Base-by-base conservation (phyloP, 2,797 vertebrate genomes). In the Siniperca obscura region DNA sequence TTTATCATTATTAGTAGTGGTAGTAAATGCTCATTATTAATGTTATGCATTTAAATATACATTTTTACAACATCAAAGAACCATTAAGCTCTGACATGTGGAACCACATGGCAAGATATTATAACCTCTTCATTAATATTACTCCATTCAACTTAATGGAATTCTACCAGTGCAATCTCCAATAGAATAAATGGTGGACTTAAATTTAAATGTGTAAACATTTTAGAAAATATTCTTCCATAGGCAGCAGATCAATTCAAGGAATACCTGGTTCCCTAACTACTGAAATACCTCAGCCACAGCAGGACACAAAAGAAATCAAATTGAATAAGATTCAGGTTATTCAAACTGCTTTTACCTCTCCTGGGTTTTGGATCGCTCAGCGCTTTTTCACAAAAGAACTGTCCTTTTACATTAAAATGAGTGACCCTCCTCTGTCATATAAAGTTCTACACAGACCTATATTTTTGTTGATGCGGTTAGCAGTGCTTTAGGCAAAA, bases 381-480 rank as follows among this genome's bases (percentile, higher is more conserved):
- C 95, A 95, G 96, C 95, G 88, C 89, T 93, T 95, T 93, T 93
- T 84, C 84, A 96, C 95, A 94, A 96, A 96, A 93, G 94, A 94
- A 90, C 95, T 95, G 96, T 97, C 96, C 90, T 93, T 93, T 92
- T 89, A 36, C 90, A 96, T 97, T 96, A 96, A 93, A 93, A 93
- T 91, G 90, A 95, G 86, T 86, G 88, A 87, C 91, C 93, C 87
- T 87, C 85, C 94, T 79, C 94, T 70, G 91, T 95, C 96, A 91
- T 87, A 86, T 89, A 92, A 91, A 94, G 87, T 91, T 93, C 92
- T 72, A 86, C 82, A 55, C 90, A 93, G 90, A 93, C 93, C 91
- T 91, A 92, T 86, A 94, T 95, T 94, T 92, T 89, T 90, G 91
- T 92, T 94, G 92, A 95, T 94, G 91, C 91, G 91, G 86, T 91